Evolutionary conservation across 1,140 invertebrate genomes (phyloP).

Genomic region (Pseudomyrmex concolor): DNA sequence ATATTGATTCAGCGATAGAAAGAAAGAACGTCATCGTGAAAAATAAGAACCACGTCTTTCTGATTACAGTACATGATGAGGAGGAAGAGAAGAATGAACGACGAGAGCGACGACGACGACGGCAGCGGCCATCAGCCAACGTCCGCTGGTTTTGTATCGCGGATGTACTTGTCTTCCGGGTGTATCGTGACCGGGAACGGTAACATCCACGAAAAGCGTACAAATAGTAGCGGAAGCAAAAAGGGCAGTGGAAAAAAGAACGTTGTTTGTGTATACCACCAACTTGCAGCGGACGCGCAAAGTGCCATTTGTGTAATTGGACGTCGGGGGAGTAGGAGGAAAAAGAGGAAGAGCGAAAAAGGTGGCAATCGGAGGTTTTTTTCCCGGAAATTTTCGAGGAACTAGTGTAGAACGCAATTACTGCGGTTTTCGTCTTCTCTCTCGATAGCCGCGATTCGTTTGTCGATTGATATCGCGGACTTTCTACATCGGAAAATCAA

Average conservation of each 20-base stretch:
- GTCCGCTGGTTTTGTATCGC: constrained; percentile 14
- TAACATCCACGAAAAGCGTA: constrained; percentile 42
- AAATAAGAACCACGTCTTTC: not conserved
- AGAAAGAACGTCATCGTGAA: not conserved
- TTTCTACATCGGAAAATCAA: not conserved
- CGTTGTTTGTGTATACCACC: not conserved
- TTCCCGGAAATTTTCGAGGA: constrained; percentile 1
- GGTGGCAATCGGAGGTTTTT: constrained; percentile 2
- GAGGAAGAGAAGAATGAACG: not conserved
- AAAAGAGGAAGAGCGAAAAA: not conserved
- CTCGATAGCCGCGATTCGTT: not conserved
- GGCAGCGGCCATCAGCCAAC: constrained; percentile 1
- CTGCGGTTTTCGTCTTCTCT: not conserved
- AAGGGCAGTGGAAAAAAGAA: not conserved
- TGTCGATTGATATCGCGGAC: not conserved
- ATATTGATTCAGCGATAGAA: not conserved
- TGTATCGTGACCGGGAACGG: constrained; percentile 39
- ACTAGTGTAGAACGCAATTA: not conserved
- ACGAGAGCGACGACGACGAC: too few relatives aligned
- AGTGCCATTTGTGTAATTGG: constrained; percentile 47
- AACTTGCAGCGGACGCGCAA: not conserved
- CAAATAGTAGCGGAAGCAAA: not conserved
- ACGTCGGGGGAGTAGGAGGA: constrained; percentile 8
- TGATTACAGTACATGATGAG: not conserved
- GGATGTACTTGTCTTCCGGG: constrained; percentile 1